Evolutionary conservation across 2,113 vertebrate species (phyloP).

Genomic region (Prunella fulvescens): DNA sequence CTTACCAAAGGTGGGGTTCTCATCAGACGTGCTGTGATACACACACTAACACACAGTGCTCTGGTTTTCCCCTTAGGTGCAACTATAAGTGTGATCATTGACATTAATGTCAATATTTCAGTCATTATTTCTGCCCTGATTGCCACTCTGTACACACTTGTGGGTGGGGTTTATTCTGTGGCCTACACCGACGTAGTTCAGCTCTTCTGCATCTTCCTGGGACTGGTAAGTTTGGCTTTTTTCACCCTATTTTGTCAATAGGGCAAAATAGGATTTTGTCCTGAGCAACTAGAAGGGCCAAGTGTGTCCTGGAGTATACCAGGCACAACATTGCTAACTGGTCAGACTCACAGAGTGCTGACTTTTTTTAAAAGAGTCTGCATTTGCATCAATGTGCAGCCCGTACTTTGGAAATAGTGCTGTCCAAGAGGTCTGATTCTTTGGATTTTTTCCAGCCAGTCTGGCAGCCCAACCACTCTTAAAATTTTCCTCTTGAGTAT

Average conservation of each 20-base stretch:
- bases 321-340: neutral
- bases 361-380: neutral
- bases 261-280: neutral
- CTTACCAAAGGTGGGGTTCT: neutral
- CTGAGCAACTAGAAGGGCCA: neutral
- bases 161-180: conserved; percentile 94
- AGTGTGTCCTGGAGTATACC: no score
- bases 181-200: conserved; percentile 97
- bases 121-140: conserved; percentile 91
- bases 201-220: conserved; percentile 95
- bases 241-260: neutral
- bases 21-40: neutral
- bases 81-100: conserved; percentile 94
- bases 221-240: conserved; percentile 83
- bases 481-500: neutral
- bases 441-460: neutral
- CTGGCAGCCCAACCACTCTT: neutral
- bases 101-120: conserved; percentile 86
- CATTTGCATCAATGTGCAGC: neutral
- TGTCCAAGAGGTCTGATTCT: neutral
- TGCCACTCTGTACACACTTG: conserved; percentile 90
- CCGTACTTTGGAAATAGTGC: neutral
- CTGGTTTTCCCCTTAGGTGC: conserved; percentile 77
- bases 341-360: neutral
- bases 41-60: neutral